A percentile compares a stretch with the other conserved stretches of the same genome.
Conservation (phyloP, 2,888 invertebrate species). For the Cremastinae sp. region DNA sequence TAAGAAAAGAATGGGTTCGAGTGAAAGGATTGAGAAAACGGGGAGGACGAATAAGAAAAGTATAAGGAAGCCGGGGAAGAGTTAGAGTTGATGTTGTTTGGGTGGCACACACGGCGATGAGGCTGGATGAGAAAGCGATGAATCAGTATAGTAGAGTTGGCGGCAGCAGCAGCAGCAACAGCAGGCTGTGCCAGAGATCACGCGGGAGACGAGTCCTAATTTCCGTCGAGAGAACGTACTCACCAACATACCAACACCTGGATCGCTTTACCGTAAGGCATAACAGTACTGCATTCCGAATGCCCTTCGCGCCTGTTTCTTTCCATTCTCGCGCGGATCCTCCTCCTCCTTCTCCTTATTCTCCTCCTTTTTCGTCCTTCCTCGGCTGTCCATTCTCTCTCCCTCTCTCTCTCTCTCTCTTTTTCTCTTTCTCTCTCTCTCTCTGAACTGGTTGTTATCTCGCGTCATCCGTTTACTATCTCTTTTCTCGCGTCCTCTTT, state of each 20-base stretch:
- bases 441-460: conserved; percentile 44
- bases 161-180: no score
- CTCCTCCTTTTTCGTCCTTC: conserved; percentile 58
- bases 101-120: conserved; percentile 38
- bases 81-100: conserved; percentile 29
- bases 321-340: conserved; percentile 67
- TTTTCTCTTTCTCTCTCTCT: conserved; percentile 28
- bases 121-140: conserved; percentile 69
- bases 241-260: conserved; percentile 35
- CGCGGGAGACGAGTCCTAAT: conserved; percentile 77
- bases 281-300: conserved; percentile 79
- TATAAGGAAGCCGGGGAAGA: conserved; percentile 14
- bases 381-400: neutral
- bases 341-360: conserved; percentile 56
- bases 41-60: conserved; percentile 18
- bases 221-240: conserved; percentile 70
- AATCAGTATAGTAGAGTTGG: conserved; percentile 66
- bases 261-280: conserved; percentile 78
- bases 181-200: conserved; percentile 67
- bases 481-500: conserved; percentile 51
- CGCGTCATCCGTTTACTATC: conserved; percentile 52
- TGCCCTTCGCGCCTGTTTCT: conserved; percentile 76
- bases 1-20: no score
- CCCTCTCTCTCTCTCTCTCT: conserved; percentile 47
- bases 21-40: no score